Percentiles rank a stretch among this genome's conserved stretches.
phyloP scores from a whole-genome alignment of 2,888 invertebrate genomes.

The Gastracanthus pulcherrimus region DNA sequence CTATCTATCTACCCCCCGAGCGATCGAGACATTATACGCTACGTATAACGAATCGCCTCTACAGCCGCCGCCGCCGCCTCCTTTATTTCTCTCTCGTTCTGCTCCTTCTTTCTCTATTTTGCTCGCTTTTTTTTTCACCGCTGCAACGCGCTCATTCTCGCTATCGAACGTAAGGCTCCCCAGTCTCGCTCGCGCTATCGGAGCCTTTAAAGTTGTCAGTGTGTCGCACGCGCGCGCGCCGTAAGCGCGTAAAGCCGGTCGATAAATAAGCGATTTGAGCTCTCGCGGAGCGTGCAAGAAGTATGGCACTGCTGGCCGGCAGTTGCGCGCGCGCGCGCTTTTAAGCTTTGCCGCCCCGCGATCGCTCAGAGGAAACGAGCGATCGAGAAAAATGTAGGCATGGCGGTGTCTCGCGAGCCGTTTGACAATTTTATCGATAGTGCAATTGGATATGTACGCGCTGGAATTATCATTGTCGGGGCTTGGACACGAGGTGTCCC shows the following conservation, averaged over 20 bases:
- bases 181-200: no score
- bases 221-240: no score
- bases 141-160: neutral
- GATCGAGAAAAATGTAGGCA: neutral
- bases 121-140: neutral
- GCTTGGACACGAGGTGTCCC: no score
- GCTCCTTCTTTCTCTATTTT: neutral
- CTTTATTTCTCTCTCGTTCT: constrained; percentile 52
- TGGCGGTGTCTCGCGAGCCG: neutral
- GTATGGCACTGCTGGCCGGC: constrained; percentile 3
- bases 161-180: no score
- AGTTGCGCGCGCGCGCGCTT: neutral
- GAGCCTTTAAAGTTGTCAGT: constrained; percentile 36
- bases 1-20: constrained; percentile 42
- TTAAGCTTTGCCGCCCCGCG: constrained; percentile 22
- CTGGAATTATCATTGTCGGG: no score
- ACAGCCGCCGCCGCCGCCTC: constrained; percentile 37
- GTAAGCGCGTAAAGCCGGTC: constrained; percentile 30
- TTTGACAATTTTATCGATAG: constrained; percentile 46
- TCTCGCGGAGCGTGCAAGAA: constrained; percentile 44
- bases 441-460: constrained; percentile 19
- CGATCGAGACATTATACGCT: constrained; percentile 43
- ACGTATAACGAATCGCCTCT: constrained; percentile 47
- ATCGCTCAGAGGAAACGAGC: constrained; percentile 16
- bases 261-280: constrained; percentile 52